These are phyloP conservation scores for Chiroxiphia lanceolata DNA, from an alignment of 2,797 vertebrate genomes.

Conservation along the genomic window DNA sequence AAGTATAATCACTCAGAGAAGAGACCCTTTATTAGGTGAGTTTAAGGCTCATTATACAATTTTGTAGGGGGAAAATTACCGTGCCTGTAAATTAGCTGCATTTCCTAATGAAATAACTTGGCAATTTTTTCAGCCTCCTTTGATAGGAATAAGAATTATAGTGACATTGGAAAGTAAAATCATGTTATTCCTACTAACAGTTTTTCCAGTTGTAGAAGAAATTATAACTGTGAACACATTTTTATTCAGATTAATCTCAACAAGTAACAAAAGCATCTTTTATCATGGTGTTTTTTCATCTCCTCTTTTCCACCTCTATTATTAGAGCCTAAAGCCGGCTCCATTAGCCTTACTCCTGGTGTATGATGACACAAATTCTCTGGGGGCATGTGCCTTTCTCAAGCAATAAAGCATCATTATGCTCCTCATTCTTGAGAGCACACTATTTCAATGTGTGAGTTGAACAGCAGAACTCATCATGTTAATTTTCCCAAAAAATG, in stretches of 20 bases:
- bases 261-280: constrained; percentile 38
- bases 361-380: constrained; percentile 20
- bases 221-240: constrained; percentile 12
- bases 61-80: constrained; percentile 59
- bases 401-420: constrained; percentile 38
- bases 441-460: not conserved
- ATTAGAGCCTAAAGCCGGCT: not conserved
- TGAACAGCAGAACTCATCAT: not conserved
- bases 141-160: constrained; percentile 13
- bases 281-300: not conserved
- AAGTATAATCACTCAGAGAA: constrained; percentile 51
- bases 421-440: not conserved
- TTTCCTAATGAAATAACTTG: constrained; percentile 63
- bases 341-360: not conserved
- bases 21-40: constrained; percentile 56
- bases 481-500: not conserved
- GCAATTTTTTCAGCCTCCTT: constrained; percentile 26
- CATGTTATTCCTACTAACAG: not conserved
- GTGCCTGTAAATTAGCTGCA: constrained; percentile 43
- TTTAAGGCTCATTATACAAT: constrained; percentile 66
- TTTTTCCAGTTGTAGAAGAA: constrained; percentile 24
- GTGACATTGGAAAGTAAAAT: not conserved
- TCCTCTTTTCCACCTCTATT: not conserved
- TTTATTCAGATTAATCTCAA: constrained; percentile 36
- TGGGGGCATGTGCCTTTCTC: constrained; percentile 33